Evolutionary conservation across 2,888 invertebrate genomes (phyloP).

Genomic region (Pachymerium ferrugineum): DNA sequence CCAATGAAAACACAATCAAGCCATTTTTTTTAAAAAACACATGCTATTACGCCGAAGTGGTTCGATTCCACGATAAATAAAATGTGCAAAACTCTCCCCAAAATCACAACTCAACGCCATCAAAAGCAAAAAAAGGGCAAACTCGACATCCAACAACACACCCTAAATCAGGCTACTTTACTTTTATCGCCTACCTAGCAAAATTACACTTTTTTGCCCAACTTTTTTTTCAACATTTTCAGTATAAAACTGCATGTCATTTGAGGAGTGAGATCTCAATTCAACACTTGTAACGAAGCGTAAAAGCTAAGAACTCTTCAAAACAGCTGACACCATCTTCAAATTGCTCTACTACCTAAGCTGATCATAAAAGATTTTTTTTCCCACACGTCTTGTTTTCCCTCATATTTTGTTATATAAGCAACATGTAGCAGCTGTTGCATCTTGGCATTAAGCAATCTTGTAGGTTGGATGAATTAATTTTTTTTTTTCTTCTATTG

Average conservation of each 20-base stretch:
- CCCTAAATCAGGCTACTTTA: too few relatives aligned
- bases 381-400: background rate
- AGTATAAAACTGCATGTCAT: background rate
- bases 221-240: too few relatives aligned
- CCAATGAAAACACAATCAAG: too few relatives aligned
- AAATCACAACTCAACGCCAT: too few relatives aligned
- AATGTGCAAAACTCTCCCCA: too few relatives aligned
- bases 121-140: too few relatives aligned
- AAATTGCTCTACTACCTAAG: slow-evolving; percentile 19
- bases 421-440: slow-evolving; percentile 17
- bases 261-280: background rate
- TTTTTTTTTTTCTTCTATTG: background rate
- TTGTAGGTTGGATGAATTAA: slow-evolving; percentile 16
- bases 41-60: too few relatives aligned
- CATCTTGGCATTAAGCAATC: slow-evolving; percentile 15
- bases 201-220: too few relatives aligned
- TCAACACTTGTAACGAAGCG: slow-evolving; percentile 4
- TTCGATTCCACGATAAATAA: too few relatives aligned
- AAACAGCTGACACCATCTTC: slow-evolving; percentile 14
- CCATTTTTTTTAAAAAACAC: too few relatives aligned
- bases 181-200: too few relatives aligned
- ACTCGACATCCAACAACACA: too few relatives aligned
- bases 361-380: slow-evolving; percentile 20
- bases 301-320: slow-evolving; percentile 11
- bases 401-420: slow-evolving; percentile 16